Percentiles rank a stretch among this genome's conserved stretches.
phyloP scores from a whole-genome alignment of 2,113 vertebrate species.

The Cromileptes altivelis region DNA sequence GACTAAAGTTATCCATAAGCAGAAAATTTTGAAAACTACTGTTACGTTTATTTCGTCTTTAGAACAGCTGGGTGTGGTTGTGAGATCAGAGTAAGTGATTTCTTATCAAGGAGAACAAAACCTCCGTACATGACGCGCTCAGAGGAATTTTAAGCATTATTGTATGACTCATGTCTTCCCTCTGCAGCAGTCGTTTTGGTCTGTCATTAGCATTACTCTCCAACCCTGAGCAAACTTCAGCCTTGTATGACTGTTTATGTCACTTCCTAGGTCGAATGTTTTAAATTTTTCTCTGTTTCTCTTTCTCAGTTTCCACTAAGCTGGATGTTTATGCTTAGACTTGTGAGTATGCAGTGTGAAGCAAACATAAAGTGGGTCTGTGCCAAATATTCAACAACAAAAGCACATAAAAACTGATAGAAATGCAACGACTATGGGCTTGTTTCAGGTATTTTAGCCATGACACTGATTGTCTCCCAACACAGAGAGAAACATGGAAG shows the following conservation, averaged over 20 bases:
- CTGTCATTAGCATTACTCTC: background rate
- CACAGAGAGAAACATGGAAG: constrained; percentile 27
- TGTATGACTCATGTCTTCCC: constrained; percentile 24
- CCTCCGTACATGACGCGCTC: background rate
- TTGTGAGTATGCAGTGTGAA: background rate
- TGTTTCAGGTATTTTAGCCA: background rate
- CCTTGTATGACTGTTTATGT: background rate
- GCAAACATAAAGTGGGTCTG: background rate
- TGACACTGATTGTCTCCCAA: constrained; percentile 11
- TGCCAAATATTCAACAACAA: background rate
- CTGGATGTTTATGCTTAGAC: background rate
- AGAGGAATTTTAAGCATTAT: constrained; percentile 40
- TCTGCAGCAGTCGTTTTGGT: background rate
- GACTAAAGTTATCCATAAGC: background rate
- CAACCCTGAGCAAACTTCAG: constrained; percentile 44
- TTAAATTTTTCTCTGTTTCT: background rate
- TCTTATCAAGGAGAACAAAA: background rate
- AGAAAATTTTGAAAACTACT: too few species aligned
- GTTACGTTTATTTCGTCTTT: background rate
- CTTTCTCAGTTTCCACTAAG: background rate
- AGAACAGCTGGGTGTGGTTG: constrained; percentile 14
- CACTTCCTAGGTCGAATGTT: background rate
- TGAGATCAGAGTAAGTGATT: constrained; percentile 15
- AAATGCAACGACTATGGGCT: background rate
- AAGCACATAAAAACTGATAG: background rate